A percentile compares a stretch with the other conserved stretches of the same genome.
These are phyloP conservation scores for Aplysia californica DNA, from an alignment of 1,140 invertebrate genomes.

Conservation along the genomic window DNA sequence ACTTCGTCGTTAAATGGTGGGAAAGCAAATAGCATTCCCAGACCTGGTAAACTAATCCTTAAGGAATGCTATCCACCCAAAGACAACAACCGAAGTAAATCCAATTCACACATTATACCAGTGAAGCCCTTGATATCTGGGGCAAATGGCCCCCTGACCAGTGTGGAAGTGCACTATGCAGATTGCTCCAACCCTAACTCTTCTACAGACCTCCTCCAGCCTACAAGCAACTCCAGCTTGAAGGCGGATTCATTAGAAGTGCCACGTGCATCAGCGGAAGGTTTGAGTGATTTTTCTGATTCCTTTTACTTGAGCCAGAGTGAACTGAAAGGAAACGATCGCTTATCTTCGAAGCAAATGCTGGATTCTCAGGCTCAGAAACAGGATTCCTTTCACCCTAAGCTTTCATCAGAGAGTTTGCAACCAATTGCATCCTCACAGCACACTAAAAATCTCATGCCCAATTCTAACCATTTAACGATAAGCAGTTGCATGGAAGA, in stretches of 20 bases:
- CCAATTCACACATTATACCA: neutral
- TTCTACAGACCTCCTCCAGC: slow-evolving; percentile 7
- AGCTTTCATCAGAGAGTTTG: too few relatives aligned
- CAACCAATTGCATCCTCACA: neutral
- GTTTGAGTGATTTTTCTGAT: neutral
- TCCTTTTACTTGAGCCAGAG: too few relatives aligned
- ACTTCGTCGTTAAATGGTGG: neutral
- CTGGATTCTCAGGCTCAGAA: neutral
- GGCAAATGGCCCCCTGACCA: slow-evolving; percentile 20
- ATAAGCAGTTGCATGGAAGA: neutral
- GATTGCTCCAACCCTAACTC: slow-evolving; percentile 25
- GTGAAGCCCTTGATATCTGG: slow-evolving; percentile 5
- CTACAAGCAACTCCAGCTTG: neutral
- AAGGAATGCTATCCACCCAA: slow-evolving; percentile 9
- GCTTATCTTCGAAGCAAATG: neutral
- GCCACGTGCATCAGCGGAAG: neutral
- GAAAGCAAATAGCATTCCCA: neutral
- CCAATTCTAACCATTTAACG: neutral
- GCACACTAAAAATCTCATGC: neutral
- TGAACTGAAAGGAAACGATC: too few relatives aligned
- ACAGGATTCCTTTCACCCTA: too few relatives aligned
- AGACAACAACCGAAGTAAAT: neutral
- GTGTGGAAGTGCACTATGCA: slow-evolving; percentile 24
- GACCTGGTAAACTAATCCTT: slow-evolving; percentile 12
- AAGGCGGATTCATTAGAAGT: neutral